Conservation (phyloP, 2,888 invertebrate species). For the Trichogramma evanescens region DNA sequence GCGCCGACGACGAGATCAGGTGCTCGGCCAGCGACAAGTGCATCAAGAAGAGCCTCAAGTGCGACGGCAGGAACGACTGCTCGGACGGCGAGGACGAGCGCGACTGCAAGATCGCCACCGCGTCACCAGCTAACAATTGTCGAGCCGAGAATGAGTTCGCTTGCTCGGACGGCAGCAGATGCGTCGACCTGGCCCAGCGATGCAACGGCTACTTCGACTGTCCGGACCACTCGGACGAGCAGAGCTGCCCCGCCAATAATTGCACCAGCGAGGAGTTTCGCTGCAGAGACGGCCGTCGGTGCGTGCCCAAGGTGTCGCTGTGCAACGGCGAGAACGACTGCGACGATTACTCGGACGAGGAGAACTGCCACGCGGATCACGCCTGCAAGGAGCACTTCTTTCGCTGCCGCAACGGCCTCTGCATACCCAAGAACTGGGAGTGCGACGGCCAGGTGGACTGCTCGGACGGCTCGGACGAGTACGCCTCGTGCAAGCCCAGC, state of each 20-base stretch:
- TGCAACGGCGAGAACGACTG: constrained; percentile 76
- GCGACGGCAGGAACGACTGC: constrained; percentile 54
- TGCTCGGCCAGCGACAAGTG: constrained; percentile 50
- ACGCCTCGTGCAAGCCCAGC: constrained; percentile 25
- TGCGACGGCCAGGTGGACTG: constrained; percentile 46
- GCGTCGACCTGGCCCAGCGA: constrained; percentile 46
- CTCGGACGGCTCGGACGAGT: constrained; percentile 42
- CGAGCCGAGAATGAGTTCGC: constrained; percentile 37
- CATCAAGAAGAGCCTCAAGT: constrained; percentile 41
- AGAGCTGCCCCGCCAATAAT: constrained; percentile 40
- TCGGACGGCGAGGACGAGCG: constrained; percentile 54
- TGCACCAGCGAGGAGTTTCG: constrained; percentile 48
- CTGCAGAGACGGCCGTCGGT: constrained; percentile 59
- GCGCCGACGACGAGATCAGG: constrained; percentile 46
- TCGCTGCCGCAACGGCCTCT: constrained; percentile 39
- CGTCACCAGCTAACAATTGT: constrained; percentile 22
- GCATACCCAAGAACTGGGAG: constrained; percentile 45
- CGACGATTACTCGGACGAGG: constrained; percentile 65
- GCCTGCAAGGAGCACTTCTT: constrained; percentile 34
- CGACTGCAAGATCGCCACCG: constrained; percentile 43
- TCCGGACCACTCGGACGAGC: constrained; percentile 55
- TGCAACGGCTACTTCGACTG: constrained; percentile 55
- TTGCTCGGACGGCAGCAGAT: constrained; percentile 51
- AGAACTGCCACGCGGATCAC: constrained; percentile 44
- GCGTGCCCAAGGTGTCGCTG: constrained; percentile 60